Base-by-base conservation (phyloP, 2,113 vertebrate genomes). In the Rattus rattus region DNA sequence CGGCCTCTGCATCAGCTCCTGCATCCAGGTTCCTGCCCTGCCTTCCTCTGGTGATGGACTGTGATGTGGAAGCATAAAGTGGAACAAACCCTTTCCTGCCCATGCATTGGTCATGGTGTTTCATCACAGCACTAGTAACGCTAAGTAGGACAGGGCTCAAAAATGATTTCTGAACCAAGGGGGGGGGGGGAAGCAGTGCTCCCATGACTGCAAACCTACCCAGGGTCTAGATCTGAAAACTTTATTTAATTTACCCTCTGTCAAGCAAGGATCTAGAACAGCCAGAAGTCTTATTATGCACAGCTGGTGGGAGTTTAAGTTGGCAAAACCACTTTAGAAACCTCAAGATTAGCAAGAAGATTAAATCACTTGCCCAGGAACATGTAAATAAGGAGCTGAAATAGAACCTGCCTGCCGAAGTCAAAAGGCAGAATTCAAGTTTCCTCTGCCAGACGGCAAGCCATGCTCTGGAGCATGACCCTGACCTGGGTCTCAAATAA, bases 331-430 rank as follows among this genome's bases (percentile, higher is more conserved):
- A 76, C 81, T 91, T 75, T 79, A 79, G 81, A 85, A 87, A 24
- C 26, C 69, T 39, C 52, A 87, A 20, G 56, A 54, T 93, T 79
- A 87, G 61, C 92, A 93, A 93, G 59, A 93, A 93, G 59, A 39
- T 84, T 75, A 97, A 94, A 77, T 92, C 72, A 93, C 72, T 89
- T 65, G n/a, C 17, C 65, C 56, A 73, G 84, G 47, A 73, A 91
- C 65, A 94, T 54, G 59, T 22, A 96, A 87, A 26, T 69, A 94
- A 94, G 65, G 22, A 94, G 67, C 43, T 76, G 30, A 94, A 94
- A 95, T 59, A 70, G 90, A 96, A 94, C 95, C 47, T 80, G 73
- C 95, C 47, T 80, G 73, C 77, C 43, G 56, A 95, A 97, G 47
- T 43, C 76, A 88, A 94, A 63, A 95, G 36, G 33, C 67, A 89